Evolutionary conservation across 1,140 invertebrate species (phyloP).

Genomic region (silkworm (Bombyx mori)): ASM3026992v2 NC_085121.1:4330501-4331000

Average conservation of each 20-base stretch:
- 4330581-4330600: too few species aligned
- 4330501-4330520: too few species aligned
- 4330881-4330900: conserved; percentile 73
- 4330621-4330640: not conserved
- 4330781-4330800: conserved; percentile 28
- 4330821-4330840: conserved; percentile 70
- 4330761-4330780: not conserved
- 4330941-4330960: conserved; percentile 72
- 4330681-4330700: not conserved
- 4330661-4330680: too few species aligned
- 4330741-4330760: not conserved
- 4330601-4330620: too few species aligned
- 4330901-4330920: conserved; percentile 71
- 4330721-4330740: not conserved
- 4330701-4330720: not conserved
- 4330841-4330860: conserved; percentile 71
- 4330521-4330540: too few species aligned
- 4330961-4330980: conserved; percentile 70
- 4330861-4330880: conserved; percentile 72
- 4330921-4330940: conserved; percentile 71
- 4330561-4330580: too few species aligned
- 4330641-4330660: too few species aligned
- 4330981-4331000: conserved; percentile 73
- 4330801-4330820: conserved; percentile 68
- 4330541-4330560: too few species aligned